Conservation (phyloP, 64 coral and sea anemone species). For the Orbicella faveolata region DNA sequence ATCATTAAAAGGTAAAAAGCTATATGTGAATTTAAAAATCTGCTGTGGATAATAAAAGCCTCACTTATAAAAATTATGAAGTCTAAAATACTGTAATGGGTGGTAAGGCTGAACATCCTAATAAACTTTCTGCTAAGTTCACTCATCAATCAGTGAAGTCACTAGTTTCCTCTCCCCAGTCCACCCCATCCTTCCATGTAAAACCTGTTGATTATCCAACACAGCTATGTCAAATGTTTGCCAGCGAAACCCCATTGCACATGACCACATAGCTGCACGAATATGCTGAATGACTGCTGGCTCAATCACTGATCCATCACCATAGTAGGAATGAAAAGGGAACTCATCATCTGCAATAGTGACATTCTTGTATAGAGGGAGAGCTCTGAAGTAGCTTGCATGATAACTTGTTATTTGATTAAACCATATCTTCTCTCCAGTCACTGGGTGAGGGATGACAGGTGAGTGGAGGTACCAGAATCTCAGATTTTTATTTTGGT, state of each 20-base stretch:
- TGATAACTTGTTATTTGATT: constrained; percentile 18
- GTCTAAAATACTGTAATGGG: too few relatives aligned
- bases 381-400: constrained; percentile 10
- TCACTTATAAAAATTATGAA: too few relatives aligned
- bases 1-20: too few relatives aligned
- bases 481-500: background rate
- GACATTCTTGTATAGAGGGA: background rate
- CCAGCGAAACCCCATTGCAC: constrained; percentile 30
- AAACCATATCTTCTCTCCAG: constrained; percentile 52
- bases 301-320: constrained; percentile 20
- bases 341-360: constrained; percentile 2
- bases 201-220: constrained; percentile 29
- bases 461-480: constrained; percentile 18
- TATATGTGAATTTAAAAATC: too few relatives aligned
- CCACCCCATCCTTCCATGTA: constrained; percentile 49
- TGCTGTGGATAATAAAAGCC: too few relatives aligned
- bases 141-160: constrained; percentile 3
- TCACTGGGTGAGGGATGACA: constrained; percentile 1
- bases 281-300: constrained; percentile 43
- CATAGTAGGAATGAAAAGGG: constrained; percentile 36
- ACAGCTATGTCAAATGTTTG: constrained; percentile 7
- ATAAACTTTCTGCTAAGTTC: background rate
- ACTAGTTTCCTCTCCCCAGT: constrained; percentile 46
- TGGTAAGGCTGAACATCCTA: too few relatives aligned
- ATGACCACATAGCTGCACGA: constrained; percentile 24